Evolutionary conservation across 2,888 invertebrate species (phyloP).

Genomic region (Baronia brevicornis): DNA sequence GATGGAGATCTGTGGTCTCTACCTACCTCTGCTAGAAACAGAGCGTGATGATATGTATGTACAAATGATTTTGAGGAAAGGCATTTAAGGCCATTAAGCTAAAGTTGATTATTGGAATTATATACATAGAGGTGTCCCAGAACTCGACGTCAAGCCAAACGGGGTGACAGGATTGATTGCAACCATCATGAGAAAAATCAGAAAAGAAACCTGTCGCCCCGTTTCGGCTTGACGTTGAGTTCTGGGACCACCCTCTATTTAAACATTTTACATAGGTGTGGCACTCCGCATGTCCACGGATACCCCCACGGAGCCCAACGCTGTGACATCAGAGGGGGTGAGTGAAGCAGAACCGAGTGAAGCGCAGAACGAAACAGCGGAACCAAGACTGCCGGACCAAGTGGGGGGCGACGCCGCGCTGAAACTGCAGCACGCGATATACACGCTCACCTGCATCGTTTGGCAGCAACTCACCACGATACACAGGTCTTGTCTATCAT

Average conservation of each 20-base stretch:
- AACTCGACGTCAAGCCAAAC: no score
- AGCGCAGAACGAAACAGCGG: constrained; percentile 9
- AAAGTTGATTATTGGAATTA: neutral
- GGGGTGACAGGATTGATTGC: no score
- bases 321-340: constrained; percentile 10
- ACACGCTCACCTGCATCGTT: constrained; percentile 90
- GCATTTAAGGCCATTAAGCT: neutral
- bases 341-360: constrained; percentile 13
- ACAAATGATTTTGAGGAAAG: no score
- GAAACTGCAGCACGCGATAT: constrained; percentile 89
- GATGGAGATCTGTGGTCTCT: no score
- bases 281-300: constrained; percentile 50
- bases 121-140: no score
- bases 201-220: no score
- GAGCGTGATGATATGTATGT: no score
- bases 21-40: no score
- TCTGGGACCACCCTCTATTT: neutral
- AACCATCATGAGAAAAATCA: no score
- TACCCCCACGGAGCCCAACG: constrained; percentile 32
- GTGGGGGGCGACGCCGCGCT: constrained; percentile 79
- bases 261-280: constrained; percentile 28
- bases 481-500: no score
- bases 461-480: constrained; percentile 93
- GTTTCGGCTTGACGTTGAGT: neutral
- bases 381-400: constrained; percentile 18